These are phyloP conservation scores for Phalera bucephala DNA, from an alignment of 2,888 invertebrate species.

Conservation along the genomic window DNA sequence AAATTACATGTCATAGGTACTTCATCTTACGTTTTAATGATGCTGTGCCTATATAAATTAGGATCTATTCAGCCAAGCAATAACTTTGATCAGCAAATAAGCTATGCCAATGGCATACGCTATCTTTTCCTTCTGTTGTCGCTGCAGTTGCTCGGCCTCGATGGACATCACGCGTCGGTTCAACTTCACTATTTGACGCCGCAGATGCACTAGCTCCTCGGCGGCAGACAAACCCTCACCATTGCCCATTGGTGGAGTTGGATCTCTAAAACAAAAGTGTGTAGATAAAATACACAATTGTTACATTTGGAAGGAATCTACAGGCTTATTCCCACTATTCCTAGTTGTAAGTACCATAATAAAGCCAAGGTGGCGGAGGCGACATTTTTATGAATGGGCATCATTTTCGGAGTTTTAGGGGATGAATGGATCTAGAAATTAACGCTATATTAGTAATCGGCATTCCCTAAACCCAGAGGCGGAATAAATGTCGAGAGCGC, in stretches of 20 bases:
- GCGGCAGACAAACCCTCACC: slow-evolving; percentile 86
- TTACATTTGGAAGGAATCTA: no score
- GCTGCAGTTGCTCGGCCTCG: slow-evolving; percentile 92
- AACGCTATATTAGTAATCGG: no score
- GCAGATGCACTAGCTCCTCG: slow-evolving; percentile 92
- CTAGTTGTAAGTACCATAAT: no score
- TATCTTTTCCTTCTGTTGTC: slow-evolving; percentile 93
- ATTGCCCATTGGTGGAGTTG: slow-evolving; percentile 85
- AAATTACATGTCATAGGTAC: slow-evolving; percentile 52
- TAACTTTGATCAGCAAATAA: slow-evolving; percentile 92
- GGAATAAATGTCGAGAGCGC: no score
- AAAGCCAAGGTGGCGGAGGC: no score
- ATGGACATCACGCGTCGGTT: slow-evolving; percentile 93
- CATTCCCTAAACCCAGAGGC: no score
- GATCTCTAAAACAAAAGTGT: slow-evolving; percentile 84
- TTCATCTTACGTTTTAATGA: slow-evolving; percentile 66
- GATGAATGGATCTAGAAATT: no score
- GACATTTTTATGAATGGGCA: no score
- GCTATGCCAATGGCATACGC: slow-evolving; percentile 92
- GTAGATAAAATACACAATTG: neutral
- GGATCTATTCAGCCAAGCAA: slow-evolving; percentile 88
- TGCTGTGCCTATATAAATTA: slow-evolving; percentile 50
- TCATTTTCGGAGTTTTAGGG: no score
- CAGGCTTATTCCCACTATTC: no score
- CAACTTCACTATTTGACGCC: slow-evolving; percentile 93